Evolutionary conservation across 2,113 vertebrate genomes (phyloP), one percentile per base, ranked within the genome.

Genomic region (Solea solea): DNA sequence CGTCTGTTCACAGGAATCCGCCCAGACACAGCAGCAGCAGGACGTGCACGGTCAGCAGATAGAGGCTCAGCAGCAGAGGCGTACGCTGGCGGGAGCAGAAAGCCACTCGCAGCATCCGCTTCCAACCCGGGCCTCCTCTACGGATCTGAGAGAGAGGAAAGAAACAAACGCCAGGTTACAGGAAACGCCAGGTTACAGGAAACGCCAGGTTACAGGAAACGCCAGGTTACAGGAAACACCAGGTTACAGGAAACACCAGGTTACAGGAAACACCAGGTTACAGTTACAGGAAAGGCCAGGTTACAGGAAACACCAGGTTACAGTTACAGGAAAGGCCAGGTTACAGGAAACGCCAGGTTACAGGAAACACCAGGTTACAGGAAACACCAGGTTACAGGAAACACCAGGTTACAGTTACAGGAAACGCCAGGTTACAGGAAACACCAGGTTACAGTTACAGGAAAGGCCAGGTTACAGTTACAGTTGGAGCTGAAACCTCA

Each of bases 11-110:
- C 1, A 99, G 89, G 90, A 90, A 95, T 45, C 97, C 98, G 0
- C 95, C 94, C 72, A 97, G 81, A 81, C 96, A 98, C 5, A 99
- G 91, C 79, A 98, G 64, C 40, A 99, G 92, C 49, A 98, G 88
- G 8, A 93, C 74, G 2, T 99, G 98, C 76, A 99, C 74, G 1
- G 92, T 92, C 44, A 98, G 85, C 76, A 98, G 85, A 70, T 98
- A 99, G 13, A 89, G 2, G 7, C 92, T 87, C 21, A 92, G 87
- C 2, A 99, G 89, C 57, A 98, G 87, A 5, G 96, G 96, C 11
- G 95, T 91, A 10, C 88, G 94, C 64, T 95, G 94, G 9, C 96
- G 95, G 44, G 96, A 95, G 83, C 73, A 91, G 83, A 95, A 92
- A 2, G 95, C 83, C 2, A 88, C 93, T 3, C 94, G 89, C 0